Base-by-base conservation (phyloP, 2,113 vertebrate species). In the Blennius ocellaris region DNA sequence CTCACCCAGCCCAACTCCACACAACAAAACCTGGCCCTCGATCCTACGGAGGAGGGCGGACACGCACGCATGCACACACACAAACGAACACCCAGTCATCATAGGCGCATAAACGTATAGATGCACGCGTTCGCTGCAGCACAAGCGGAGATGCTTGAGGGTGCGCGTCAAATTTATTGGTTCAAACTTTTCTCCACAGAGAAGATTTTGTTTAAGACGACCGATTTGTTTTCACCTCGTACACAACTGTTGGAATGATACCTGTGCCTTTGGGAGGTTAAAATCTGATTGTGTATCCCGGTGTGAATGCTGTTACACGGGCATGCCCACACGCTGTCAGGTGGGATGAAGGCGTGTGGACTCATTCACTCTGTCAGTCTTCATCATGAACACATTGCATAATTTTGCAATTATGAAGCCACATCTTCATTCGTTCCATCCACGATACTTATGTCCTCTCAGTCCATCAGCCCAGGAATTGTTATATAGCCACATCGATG, bases 1-100 rank as follows among this genome's bases (percentile, higher is more conserved):
- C 93, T 90, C 92, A 94, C 92, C 94, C 87, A 85, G 84, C 85
- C 89, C 88, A 71, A 81, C 84, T 89, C 82, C 81, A 66, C 87
- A 80, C 82, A 90, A 87, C 83, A 87, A 39, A 91, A 93, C 92
- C 93, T 89, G 92, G 85, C 91, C 90, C 69, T 75, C 78, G 52
- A 84, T 85, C 70, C 78, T 81, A 88, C 82, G 54, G 81, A 88
- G 87, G 89, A 88, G 89, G 88, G 76, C 49, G 57, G 81, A 77
- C 68, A 56, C 43, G 54, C 63, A 66, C 41, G 44, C 77, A 49
- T 61, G 37, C 69, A 61, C 57, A 62, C 82, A 87, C 53, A 89
- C 21, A 30, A 55, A 69, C 43, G 16, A 54, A 65, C 66, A 40
- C 58, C 53, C 37, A 0, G 60, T 65, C 61, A 49, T 39, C 64